Percentiles rank a stretch among this genome's conserved stretches.
Evolutionary conservation across 2,888 invertebrate species (phyloP).

Genomic region (Petrophora chlorosata): DNA sequence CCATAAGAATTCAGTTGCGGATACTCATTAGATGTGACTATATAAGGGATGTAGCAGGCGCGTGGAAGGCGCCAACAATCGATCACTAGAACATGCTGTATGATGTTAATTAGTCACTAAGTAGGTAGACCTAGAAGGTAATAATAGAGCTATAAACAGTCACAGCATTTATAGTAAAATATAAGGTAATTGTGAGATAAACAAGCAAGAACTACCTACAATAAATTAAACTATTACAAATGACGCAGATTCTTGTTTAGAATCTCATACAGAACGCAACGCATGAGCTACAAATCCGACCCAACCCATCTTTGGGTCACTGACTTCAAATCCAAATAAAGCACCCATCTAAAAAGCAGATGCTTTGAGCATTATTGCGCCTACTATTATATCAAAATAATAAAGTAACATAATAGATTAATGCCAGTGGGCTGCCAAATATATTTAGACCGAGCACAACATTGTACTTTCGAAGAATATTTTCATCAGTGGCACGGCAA

Average conservation of each 20-base stretch:
- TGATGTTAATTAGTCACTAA: conserved; percentile 45
- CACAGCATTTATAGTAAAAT: conserved; percentile 10
- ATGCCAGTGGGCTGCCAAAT: conserved; percentile 35
- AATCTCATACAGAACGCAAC: neutral
- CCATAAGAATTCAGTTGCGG: conserved; percentile 36
- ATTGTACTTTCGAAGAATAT: conserved; percentile 26
- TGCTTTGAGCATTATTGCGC: conserved; percentile 40
- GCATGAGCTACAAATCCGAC: conserved; percentile 5
- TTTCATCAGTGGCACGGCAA: conserved; percentile 39
- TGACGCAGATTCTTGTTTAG: neutral
- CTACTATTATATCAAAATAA: conserved; percentile 39
- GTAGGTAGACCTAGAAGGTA: conserved; percentile 36
- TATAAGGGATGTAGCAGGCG: conserved; percentile 50
- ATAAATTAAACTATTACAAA: conserved; percentile 1
- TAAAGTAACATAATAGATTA: conserved; percentile 39
- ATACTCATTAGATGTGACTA: conserved; percentile 48
- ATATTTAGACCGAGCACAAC: conserved; percentile 30
- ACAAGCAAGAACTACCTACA: conserved; percentile 22
- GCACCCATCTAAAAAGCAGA: conserved; percentile 39
- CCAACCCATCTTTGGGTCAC: conserved; percentile 35
- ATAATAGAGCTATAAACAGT: conserved; percentile 33
- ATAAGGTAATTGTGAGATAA: conserved; percentile 27
- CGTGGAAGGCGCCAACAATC: conserved; percentile 62
- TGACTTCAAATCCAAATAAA: conserved; percentile 39
- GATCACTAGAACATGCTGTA: conserved; percentile 46